Conservation (phyloP, 2,888 invertebrate species). For the Melieria omissa region DNA sequence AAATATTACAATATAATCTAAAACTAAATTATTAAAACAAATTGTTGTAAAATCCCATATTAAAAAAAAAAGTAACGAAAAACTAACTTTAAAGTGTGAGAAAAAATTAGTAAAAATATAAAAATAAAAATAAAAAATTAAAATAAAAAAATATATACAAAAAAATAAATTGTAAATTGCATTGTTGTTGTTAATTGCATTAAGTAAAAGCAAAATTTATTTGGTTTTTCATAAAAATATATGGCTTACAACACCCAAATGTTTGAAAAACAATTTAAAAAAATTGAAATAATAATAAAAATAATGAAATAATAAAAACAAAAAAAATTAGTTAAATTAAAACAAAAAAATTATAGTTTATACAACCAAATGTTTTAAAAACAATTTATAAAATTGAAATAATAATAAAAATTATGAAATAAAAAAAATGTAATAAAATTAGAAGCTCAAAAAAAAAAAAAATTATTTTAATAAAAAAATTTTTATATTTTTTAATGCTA, state of each 20-base stretch:
- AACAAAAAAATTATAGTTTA: background rate
- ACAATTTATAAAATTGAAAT: background rate
- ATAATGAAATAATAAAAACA: background rate
- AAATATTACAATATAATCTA: no score
- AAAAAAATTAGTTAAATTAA: background rate
- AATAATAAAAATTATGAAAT: background rate
- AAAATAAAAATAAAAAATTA: background rate
- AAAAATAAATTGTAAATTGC: background rate
- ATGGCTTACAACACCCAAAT: no score
- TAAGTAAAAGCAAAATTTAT: background rate
- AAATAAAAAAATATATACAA: background rate
- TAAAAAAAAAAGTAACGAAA: background rate
- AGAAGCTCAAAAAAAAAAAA: background rate
- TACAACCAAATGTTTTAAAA: background rate
- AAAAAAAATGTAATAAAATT: background rate
- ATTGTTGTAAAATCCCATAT: background rate
- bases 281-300: slow-evolving; percentile 1
- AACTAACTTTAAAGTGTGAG: background rate
- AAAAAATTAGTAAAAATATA: no score
- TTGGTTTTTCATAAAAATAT: no score
- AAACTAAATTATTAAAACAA: background rate
- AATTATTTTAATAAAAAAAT: no score
- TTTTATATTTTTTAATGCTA: no score
- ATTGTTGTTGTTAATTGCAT: no score
- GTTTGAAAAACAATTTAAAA: background rate